Conservation (phyloP, 2,797 vertebrate species). For the Galagoides demidoff region DNA sequence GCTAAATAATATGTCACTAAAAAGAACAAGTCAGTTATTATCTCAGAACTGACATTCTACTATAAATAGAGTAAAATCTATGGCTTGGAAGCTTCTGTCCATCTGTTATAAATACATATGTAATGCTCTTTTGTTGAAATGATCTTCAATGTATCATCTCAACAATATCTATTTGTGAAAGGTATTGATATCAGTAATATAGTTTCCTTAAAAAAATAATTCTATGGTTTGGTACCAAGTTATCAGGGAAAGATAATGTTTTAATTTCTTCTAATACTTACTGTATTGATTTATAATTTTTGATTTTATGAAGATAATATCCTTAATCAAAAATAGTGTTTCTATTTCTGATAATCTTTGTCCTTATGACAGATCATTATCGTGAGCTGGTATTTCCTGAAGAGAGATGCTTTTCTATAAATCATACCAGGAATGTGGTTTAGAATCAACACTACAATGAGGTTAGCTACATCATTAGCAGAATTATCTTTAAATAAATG, state of each 20-base stretch:
- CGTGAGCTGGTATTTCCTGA: not conserved
- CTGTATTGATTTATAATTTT: not conserved
- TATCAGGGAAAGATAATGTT: not conserved
- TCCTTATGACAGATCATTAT: not conserved
- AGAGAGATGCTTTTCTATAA: not conserved
- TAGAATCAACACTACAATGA: not conserved
- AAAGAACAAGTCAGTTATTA: not conserved
- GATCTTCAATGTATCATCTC: not conserved
- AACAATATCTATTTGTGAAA: not conserved
- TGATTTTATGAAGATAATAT: not conserved
- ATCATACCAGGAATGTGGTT: not conserved
- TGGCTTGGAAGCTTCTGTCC: not conserved
- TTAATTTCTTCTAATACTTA: slow-evolving; percentile 19
- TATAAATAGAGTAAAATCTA: not conserved
- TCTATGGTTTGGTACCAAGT: not conserved
- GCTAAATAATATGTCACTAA: not conserved
- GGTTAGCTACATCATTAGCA: not conserved
- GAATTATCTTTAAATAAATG: not conserved
- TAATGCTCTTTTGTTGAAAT: not conserved
- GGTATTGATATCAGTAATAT: not conserved
- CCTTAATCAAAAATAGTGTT: not conserved
- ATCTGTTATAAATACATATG: not conserved
- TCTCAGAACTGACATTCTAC: not conserved
- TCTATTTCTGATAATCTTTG: not conserved
- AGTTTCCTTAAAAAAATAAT: not conserved